Base-by-base conservation (phyloP, 2,113 vertebrate genomes). In the Otocyon megalotis region DNA sequence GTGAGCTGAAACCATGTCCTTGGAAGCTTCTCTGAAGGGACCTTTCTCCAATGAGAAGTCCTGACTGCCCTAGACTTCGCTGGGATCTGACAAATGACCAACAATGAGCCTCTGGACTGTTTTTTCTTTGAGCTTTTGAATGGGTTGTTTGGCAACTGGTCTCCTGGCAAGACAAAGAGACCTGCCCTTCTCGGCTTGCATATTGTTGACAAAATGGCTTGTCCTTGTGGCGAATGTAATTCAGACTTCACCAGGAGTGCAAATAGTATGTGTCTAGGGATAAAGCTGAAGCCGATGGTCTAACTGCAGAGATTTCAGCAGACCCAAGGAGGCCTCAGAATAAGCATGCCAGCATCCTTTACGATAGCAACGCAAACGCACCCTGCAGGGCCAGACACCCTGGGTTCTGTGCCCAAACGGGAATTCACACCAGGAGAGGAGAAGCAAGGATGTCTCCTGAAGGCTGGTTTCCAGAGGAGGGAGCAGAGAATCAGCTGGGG, bases 351-450 rank as follows among this genome's bases (percentile, higher is more conserved):
- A 72, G 48, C n/a, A 48, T 28, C 65, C 53, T 88, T 71, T 5
- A 53, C 58, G 53, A 35, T 0, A 86, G 90, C 80, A 26, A 19
- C 0, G 0, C 69, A 56, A 19, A 85, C 43, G 58, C 0, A 9
- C 65, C 82, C 8, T 3, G 22, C 43, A 11, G 0, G 11, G 67
- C 35, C 74, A 24, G 76, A 20, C 0, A 5, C 54, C 69, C 79
- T 32, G 56, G 32, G 48, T 3, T 3, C 5, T 1, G 1, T 3
- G 50, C 6, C 48, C 63, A 32, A 60, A 54, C 0, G 54, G 82
- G 60, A 60, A 79, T 54, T 43, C 15, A 8, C 19, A 4, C 19
- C 1, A 22, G 12, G 71, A 35, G 50, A 9, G 0, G 30, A 72
- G 24, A 24, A 12, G 48, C 35, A 30, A 30, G 88, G 1, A 8